Percentiles rank a stretch among this genome's conserved stretches.
phyloP scores from a whole-genome alignment of 2,888 invertebrate genomes.

The Lycocerus yunnanus region DNA sequence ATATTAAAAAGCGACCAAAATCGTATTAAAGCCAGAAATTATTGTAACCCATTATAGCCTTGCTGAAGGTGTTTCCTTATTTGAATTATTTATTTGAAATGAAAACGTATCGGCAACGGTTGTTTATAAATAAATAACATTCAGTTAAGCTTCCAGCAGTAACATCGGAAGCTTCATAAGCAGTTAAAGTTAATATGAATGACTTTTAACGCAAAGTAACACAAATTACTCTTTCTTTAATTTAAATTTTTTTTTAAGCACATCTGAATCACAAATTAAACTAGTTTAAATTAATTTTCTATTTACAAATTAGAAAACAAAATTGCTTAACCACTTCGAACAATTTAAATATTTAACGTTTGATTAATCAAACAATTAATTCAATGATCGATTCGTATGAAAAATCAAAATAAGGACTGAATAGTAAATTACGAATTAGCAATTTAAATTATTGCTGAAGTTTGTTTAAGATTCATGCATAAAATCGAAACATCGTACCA shows the following conservation, averaged over 20 bases:
- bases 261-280: background rate
- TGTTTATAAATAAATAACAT: constrained; percentile 4
- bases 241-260: background rate
- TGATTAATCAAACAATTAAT: background rate
- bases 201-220: background rate
- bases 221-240: background rate
- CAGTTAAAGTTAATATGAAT: constrained; percentile 2
- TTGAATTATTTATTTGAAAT: constrained; percentile 6
- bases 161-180: background rate
- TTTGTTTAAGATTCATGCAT: background rate
- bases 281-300: background rate
- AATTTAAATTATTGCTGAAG: background rate
- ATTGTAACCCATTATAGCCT: background rate
- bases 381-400: background rate
- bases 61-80: constrained; percentile 7
- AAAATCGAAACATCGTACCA: background rate
- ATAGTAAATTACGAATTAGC: background rate
- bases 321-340: background rate
- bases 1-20: background rate
- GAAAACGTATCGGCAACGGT: background rate
- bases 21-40: constrained; percentile 7
- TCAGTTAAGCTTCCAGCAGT: background rate
- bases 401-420: background rate
- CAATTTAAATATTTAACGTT: background rate
- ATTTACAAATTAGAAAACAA: background rate